Evolutionary conservation across 2,113 vertebrate genomes (phyloP).

Genomic region (Phylloscopus trochiloides): DNA sequence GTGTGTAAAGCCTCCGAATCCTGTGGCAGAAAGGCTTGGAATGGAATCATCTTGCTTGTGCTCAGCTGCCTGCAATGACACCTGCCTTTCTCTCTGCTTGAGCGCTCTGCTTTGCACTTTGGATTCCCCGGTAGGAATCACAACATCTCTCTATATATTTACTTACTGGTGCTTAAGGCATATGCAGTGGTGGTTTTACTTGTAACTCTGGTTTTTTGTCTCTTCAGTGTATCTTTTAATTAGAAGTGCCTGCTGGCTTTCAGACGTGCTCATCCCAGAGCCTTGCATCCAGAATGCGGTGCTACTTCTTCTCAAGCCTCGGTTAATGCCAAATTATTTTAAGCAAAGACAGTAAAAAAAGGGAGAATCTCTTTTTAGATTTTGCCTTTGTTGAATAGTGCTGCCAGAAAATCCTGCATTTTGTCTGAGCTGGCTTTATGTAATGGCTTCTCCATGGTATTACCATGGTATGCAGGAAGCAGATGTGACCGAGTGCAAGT

Average conservation of each 20-base stretch:
- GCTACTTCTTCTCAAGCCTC: constrained; percentile 25
- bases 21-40: constrained; percentile 23
- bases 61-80: neutral
- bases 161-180: neutral
- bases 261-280: neutral
- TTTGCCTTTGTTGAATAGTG: neutral
- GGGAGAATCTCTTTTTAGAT: neutral
- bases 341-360: constrained; percentile 9
- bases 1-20: neutral
- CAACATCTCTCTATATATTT: neutral
- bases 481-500: neutral
- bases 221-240: neutral
- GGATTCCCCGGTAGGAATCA: neutral
- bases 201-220: neutral
- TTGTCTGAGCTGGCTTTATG: constrained; percentile 19
- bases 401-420: constrained; percentile 1
- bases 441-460: neutral
- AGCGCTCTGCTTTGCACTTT: constrained; percentile 14
- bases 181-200: neutral
- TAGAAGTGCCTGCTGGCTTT: constrained; percentile 47
- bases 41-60: neutral
- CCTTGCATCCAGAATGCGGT: constrained; percentile 10
- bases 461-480: neutral
- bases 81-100: constrained; percentile 21
- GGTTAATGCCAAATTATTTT: constrained; percentile 10